Conservation (phyloP, 1,140 invertebrate species). For the Aleiodes sp. region DNA sequence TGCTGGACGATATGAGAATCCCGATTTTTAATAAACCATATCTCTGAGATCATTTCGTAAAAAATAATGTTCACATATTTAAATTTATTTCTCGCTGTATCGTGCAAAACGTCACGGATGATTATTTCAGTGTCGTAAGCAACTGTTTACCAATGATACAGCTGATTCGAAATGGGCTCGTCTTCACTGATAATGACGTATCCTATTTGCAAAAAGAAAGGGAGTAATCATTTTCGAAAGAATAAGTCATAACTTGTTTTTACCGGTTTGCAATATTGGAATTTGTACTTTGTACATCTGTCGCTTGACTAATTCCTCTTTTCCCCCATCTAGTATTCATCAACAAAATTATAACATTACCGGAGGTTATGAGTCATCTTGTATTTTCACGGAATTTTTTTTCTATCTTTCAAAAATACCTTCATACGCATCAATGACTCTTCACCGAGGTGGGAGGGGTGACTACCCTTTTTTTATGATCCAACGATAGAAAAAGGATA, state of each 20-base stretch:
- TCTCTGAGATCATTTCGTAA: not conserved
- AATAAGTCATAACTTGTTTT: conserved; percentile 25
- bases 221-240: not conserved
- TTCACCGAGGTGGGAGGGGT: not conserved
- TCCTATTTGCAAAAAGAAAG: not conserved
- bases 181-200: not conserved
- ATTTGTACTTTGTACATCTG: conserved; percentile 28
- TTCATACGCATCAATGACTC: not conserved
- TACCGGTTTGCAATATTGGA: not conserved
- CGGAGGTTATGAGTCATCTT: not conserved
- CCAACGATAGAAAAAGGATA: not conserved
- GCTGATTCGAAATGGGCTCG: conserved; percentile 8
- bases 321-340: not conserved
- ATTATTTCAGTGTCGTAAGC: conserved; percentile 16
- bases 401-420: not conserved
- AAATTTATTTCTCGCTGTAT: not conserved
- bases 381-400: not conserved
- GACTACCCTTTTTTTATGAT: not conserved
- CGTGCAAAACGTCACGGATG: conserved; percentile 2
- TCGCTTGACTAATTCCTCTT: conserved; percentile 19
- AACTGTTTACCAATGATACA: conserved; percentile 10
- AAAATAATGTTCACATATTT: not conserved
- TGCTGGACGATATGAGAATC: conserved; percentile 1
- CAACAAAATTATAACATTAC: conserved; percentile 4
- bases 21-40: conserved; percentile 3